Evolutionary conservation across 2,888 invertebrate genomes (phyloP).

Genomic region (Reticulitermes lucifugus): DNA sequence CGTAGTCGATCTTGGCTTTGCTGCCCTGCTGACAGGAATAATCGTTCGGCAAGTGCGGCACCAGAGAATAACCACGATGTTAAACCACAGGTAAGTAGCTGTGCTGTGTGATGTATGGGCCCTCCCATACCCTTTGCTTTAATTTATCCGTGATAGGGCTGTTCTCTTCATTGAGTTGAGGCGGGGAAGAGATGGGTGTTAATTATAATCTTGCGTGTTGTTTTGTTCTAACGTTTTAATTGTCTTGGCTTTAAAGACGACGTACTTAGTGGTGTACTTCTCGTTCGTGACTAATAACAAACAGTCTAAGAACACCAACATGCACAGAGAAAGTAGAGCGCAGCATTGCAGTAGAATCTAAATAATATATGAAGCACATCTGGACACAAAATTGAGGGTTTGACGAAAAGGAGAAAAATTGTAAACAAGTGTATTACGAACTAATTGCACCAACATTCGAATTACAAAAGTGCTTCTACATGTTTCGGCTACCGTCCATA

Average conservation of each 20-base stretch:
- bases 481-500: too few species aligned
- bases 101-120: neutral
- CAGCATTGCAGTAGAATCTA: too few species aligned
- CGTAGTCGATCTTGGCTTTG: conserved; percentile 72
- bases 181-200: neutral
- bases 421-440: too few species aligned
- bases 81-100: conserved; percentile 32
- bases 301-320: too few species aligned
- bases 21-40: conserved; percentile 62
- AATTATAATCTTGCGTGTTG: neutral
- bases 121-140: neutral
- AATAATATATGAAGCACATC: too few species aligned
- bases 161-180: neutral
- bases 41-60: conserved; percentile 26
- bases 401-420: too few species aligned
- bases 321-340: too few species aligned
- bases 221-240: conserved; percentile 19
- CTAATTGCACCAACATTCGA: too few species aligned
- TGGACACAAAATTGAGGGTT: too few species aligned
- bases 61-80: conserved; percentile 26
- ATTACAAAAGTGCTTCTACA: too few species aligned
- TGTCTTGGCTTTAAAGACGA: neutral
- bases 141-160: neutral
- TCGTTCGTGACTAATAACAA: too few species aligned
- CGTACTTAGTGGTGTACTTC: too few species aligned